Conservation (phyloP, 2,888 invertebrate genomes). For the Drosophila colorata region DNA sequence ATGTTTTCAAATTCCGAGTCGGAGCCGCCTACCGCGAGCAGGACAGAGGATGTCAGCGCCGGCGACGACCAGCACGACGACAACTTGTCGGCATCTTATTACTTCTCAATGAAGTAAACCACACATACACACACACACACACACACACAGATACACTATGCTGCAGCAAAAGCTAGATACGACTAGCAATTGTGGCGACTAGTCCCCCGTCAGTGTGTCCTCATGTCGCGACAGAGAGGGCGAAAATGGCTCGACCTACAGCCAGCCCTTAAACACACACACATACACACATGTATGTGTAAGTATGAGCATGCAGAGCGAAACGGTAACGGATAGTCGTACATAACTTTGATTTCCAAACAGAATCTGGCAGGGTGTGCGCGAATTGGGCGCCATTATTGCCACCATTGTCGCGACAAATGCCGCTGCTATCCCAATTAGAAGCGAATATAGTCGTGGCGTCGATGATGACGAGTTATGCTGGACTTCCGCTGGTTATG, state of each 20-base stretch:
- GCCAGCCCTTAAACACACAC: slow-evolving; percentile 27
- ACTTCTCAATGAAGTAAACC: slow-evolving; percentile 63
- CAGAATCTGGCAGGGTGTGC: slow-evolving; percentile 44
- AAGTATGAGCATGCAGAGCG: slow-evolving; percentile 41
- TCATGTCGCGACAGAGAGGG: slow-evolving; percentile 59
- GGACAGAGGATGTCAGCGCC: slow-evolving; percentile 49
- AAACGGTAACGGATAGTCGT: slow-evolving; percentile 56
- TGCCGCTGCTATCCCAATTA: slow-evolving; percentile 72
- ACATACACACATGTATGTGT: slow-evolving; percentile 7
- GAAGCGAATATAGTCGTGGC: slow-evolving; percentile 57
- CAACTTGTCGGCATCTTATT: slow-evolving; percentile 77
- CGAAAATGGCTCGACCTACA: slow-evolving; percentile 67
- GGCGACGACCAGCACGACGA: slow-evolving; percentile 53
- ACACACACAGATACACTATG: slow-evolving; percentile 4
- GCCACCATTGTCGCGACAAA: slow-evolving; percentile 79
- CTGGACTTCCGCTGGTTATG: slow-evolving; percentile 8
- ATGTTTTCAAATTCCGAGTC: slow-evolving; percentile 67
- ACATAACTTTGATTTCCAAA: slow-evolving; percentile 73
- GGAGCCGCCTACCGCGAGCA: slow-evolving; percentile 49
- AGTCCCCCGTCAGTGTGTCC: slow-evolving; percentile 57
- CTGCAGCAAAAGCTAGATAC: slow-evolving; percentile 54
- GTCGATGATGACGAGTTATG: slow-evolving; percentile 42
- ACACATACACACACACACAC: slow-evolving; percentile 16
- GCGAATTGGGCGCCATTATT: slow-evolving; percentile 76
- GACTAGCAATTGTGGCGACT: slow-evolving; percentile 69